Percentiles rank a stretch among this genome's conserved stretches.
phyloP scores from a whole-genome alignment of 2,797 vertebrate genomes.

The Scolopax rusticola region DNA sequence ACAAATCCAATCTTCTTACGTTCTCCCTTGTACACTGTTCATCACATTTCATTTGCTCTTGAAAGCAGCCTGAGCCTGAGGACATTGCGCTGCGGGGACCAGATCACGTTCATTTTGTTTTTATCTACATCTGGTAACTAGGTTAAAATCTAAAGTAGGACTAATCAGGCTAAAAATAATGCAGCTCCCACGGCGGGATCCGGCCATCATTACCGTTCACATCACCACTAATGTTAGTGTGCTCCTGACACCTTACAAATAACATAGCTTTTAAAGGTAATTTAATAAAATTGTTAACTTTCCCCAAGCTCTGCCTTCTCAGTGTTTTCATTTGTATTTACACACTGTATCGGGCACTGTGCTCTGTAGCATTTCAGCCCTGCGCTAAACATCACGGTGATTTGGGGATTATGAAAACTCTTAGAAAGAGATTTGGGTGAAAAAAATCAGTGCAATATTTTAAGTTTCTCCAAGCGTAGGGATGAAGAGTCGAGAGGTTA shows the following conservation, averaged over 20 bases:
- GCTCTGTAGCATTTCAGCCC: background rate
- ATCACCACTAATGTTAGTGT: background rate
- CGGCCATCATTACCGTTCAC: background rate
- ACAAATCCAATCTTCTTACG: background rate
- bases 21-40: background rate
- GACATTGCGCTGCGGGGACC: background rate
- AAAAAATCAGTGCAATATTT: background rate
- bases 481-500: background rate
- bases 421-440: background rate
- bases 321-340: background rate
- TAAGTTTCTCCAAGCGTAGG: background rate
- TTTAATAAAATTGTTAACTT: background rate
- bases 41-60: background rate
- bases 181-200: background rate
- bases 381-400: background rate
- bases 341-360: accelerated
- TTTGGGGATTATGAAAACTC: background rate
- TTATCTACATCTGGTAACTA: constrained; percentile 8
- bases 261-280: background rate
- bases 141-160: constrained; percentile 24
- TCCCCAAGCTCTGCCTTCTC: background rate
- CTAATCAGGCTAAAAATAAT: constrained; percentile 41
- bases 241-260: background rate
- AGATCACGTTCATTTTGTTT: background rate
- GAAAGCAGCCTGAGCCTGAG: background rate